Evolutionary conservation across 2,113 vertebrate species (phyloP), one percentile per base, ranked within the genome.

Genomic region (Sisor rabdophorus): DNA sequence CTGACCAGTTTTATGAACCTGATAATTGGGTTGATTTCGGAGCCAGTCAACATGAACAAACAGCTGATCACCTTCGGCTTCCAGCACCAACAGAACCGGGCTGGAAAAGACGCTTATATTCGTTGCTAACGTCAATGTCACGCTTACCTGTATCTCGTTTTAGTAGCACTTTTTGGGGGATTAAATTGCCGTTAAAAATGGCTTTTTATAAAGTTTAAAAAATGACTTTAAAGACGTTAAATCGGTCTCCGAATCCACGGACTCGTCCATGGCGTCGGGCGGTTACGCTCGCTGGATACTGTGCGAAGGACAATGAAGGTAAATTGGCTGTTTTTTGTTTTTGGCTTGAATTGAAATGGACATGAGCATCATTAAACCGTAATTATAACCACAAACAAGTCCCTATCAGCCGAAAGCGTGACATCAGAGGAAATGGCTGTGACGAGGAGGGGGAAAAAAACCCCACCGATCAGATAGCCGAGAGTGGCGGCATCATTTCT

Each of bases 401-500:
- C 81, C 85, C 88, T 87, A 90, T 89, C 88, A 50, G 79, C 84
- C 77, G 83, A 71, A 88, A 89, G 86, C 47, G 84, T 81, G 78
- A 73, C 83, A 77, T 90, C 80, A 74, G 84, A 87, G 87, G 89
- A 92, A 92, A 92, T 91, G 89, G 88, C 50, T 77, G 75, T 24
- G 85, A 81, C 85, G 75, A 81, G 83, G 86, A 85, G 83, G 83
- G 78, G 77, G 73, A 61, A 80, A n/a, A n/a, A n/a, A n/a, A n/a
- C n/a, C n/a, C n/a, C 32, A 9, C 24, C 83, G 87, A 92, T 91
- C 90, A 90, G 91, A 92, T 92, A 91, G 79, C 20, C 4, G 71
- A 58, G 32, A 40, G 79, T 63, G 73, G 61, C 88, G 84, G 86
- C 88, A 87, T 90, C 89, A 91, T 91, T 68, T 91, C 89, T 90